These are phyloP conservation scores for Sphenodon punctatus DNA, from an alignment of 2,797 vertebrate genomes.

Conservation along the genomic window DNA sequence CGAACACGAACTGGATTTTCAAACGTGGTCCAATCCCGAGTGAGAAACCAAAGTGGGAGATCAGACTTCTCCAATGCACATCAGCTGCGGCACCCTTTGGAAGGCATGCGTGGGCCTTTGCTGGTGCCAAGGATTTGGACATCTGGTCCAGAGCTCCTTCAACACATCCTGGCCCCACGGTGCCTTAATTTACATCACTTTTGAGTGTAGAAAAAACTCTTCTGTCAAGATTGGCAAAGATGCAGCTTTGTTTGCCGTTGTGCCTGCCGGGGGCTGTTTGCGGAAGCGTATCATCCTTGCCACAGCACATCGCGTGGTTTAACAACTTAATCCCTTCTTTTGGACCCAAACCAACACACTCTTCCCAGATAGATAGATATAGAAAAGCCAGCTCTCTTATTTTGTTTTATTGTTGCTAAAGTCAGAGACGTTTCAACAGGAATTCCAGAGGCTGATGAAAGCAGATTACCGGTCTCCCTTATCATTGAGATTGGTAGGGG, in stretches of 20 bases:
- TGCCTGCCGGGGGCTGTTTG: constrained; percentile 52
- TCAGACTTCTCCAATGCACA: too few species aligned
- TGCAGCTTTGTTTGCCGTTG: constrained; percentile 47
- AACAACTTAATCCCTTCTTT: constrained; percentile 1
- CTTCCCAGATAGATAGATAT: constrained; percentile 18
- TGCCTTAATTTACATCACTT: background rate
- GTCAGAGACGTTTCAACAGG: background rate
- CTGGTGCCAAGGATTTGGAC: constrained; percentile 32
- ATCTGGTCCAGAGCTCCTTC: constrained; percentile 1
- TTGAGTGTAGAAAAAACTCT: constrained; percentile 10
- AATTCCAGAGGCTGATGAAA: constrained; percentile 19
- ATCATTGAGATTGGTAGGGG: constrained; percentile 2
- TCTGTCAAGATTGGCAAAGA: constrained; percentile 26
- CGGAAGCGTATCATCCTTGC: constrained; percentile 28
- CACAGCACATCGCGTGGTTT: background rate
- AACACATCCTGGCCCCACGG: constrained; percentile 40
- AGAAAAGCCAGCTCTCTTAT: too few species aligned
- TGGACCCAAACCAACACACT: background rate
- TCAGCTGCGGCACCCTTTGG: constrained; percentile 41
- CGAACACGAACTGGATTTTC: constrained; percentile 6
- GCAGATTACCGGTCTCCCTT: constrained; percentile 40
- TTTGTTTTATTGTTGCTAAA: constrained; percentile 13
- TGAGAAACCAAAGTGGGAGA: too few species aligned
- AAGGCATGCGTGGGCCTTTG: constrained; percentile 20
- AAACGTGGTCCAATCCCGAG: background rate